A percentile compares a stretch with the other conserved stretches of the same genome.
phyloP scores from a whole-genome alignment of 2,888 invertebrate species.

The Dendrolimus houi region DNA sequence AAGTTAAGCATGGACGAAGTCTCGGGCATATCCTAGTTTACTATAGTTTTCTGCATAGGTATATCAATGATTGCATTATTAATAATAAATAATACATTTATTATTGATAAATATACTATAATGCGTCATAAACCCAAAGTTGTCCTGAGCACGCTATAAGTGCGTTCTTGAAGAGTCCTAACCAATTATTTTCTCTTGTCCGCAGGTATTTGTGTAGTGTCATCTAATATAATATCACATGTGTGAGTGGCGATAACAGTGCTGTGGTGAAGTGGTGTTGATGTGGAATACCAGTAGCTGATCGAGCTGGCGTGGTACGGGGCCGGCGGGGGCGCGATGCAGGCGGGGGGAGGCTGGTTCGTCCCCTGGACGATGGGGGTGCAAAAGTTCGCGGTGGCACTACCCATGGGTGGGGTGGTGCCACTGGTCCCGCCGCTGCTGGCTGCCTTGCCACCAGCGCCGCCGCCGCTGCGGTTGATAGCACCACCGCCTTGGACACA shows the following conservation, averaged over 20 bases:
- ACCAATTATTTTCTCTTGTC: constrained; percentile 26
- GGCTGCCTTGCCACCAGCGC: constrained; percentile 58
- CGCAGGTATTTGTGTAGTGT: constrained; percentile 59
- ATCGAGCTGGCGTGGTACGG: constrained; percentile 74
- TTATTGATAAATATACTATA: no score
- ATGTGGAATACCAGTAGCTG: constrained; percentile 47
- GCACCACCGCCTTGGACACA: constrained; percentile 56
- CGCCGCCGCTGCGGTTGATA: constrained; percentile 57
- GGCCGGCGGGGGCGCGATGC: constrained; percentile 60
- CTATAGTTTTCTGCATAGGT: no score
- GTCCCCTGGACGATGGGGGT: constrained; percentile 68
- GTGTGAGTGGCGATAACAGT: constrained; percentile 29
- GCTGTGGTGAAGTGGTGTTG: constrained; percentile 36
- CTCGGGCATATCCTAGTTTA: no score
- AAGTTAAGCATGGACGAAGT: no score
- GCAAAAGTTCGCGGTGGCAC: constrained; percentile 68
- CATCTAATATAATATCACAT: constrained; percentile 18
- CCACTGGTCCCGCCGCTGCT: constrained; percentile 61
- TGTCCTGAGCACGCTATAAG: no score
- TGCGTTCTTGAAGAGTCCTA: constrained; percentile 5
- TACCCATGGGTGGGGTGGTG: constrained; percentile 67
- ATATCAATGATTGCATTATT: no score
- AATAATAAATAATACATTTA: no score
- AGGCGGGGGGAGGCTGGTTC: constrained; percentile 68
- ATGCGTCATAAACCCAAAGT: no score